Conservation (phyloP, 1,140 invertebrate species). For the Aleiodes sp. region DNA sequence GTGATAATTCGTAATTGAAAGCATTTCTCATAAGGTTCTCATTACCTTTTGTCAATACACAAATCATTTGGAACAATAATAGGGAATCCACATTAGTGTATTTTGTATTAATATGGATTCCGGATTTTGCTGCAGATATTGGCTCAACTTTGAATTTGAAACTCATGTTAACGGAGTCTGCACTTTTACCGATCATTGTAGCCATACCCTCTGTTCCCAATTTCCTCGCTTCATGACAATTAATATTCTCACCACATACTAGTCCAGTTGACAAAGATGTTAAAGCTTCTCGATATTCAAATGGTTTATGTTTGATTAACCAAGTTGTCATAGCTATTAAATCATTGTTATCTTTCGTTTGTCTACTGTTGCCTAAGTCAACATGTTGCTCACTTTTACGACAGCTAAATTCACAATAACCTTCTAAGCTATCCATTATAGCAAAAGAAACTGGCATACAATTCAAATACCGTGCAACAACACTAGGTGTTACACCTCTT, state of each 20-base stretch:
- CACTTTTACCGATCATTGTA: slow-evolving; percentile 30
- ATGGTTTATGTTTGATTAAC: slow-evolving; percentile 53
- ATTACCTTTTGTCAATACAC: slow-evolving; percentile 34
- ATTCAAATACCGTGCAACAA: slow-evolving; percentile 9
- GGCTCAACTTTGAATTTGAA: slow-evolving; percentile 24
- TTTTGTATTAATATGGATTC: slow-evolving; percentile 35
- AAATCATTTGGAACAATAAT: slow-evolving; percentile 57
- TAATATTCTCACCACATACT: slow-evolving; percentile 52
- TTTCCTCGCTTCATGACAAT: slow-evolving; percentile 57
- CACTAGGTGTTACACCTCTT: slow-evolving; percentile 17
- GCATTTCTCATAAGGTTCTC: slow-evolving; percentile 49
- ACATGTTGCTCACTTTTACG: slow-evolving; percentile 55
- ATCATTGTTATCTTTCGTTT: slow-evolving; percentile 54
- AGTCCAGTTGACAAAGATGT: slow-evolving; percentile 55
- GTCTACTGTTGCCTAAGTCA: slow-evolving; percentile 53
- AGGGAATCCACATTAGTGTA: slow-evolving; percentile 43
- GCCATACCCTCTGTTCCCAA: slow-evolving; percentile 42
- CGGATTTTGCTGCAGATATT: slow-evolving; percentile 24
- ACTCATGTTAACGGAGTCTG: slow-evolving; percentile 25
- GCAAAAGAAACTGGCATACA: background rate
- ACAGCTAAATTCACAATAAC: background rate
- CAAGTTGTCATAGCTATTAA: slow-evolving; percentile 51
- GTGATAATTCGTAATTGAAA: slow-evolving; percentile 54
- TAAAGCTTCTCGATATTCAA: slow-evolving; percentile 44
- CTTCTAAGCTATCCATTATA: slow-evolving; percentile 17